Evolutionary conservation across 2,797 vertebrate species (phyloP), one percentile per base, ranked within the genome.

Genomic region (Botia almorhae): DNA sequence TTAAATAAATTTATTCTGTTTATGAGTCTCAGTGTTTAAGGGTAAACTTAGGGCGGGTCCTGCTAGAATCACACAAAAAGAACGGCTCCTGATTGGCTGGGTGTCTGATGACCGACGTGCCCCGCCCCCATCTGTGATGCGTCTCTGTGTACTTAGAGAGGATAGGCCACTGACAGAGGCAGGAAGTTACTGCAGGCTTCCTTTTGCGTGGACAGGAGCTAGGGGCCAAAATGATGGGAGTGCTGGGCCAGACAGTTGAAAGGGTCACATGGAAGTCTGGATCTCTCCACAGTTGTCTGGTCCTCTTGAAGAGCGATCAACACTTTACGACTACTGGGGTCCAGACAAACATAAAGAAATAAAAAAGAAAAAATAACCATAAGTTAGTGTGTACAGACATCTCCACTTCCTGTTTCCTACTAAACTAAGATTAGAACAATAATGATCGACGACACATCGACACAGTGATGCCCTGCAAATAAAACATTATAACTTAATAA

Each of bases 161-260:
- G 46, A 67, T 7, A 46, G 82, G 74, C 8, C 63, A 43, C 17
- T 23, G 8, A 16, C n/a, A 50, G 12, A 36, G 10, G 16, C 55
- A 33, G 21, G 26, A 55, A 29, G 76, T 55, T 43, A 26, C 36
- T 8, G 12, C 4, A 1, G 16, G 8, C 51, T 56, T 16, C 8
- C 17, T 21, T 48, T 51, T 53, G 14, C 7, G 29, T 21, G 43
- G 84, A 84, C 85, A 87, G 48, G 81, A 86, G 87, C 89, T 94
- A 95, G 86, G 93, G 92, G 80, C 90, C 89, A 68, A 94, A 94
- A 85, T 93, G 91, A 69, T 93, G 93, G 88, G 93, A 90, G 64
- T 92, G 94, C 85, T 93, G 94, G 89, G 94, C 89, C 90, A 95
- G 94, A 93, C 95, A 95, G 92, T 90, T 95, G 92, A 94, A 93